phyloP scores from a whole-genome alignment of 2,113 vertebrate species.

The Clarias batrachus region DNA sequence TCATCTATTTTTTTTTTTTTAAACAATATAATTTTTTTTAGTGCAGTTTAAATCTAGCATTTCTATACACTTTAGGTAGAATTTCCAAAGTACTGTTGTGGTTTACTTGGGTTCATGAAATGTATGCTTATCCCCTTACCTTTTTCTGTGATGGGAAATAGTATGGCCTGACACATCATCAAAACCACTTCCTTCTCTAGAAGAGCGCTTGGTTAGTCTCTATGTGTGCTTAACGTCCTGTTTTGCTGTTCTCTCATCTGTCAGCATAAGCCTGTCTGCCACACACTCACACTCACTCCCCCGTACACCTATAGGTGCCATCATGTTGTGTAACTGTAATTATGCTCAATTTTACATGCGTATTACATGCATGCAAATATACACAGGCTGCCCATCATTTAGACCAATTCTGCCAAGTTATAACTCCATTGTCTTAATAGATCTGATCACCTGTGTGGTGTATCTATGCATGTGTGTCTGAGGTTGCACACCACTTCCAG shows the following conservation, averaged over 20 bases:
- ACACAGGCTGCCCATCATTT: background rate
- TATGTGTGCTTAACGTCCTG: slow-evolving; percentile 47
- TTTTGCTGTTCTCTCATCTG: slow-evolving; percentile 38
- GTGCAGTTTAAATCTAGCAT: background rate
- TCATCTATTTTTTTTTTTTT: background rate
- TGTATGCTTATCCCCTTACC: background rate
- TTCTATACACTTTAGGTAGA: background rate
- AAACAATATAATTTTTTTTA: background rate
- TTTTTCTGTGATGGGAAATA: slow-evolving; percentile 54
- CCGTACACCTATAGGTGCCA: background rate
- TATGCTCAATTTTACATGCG: background rate
- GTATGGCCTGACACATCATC: slow-evolving; percentile 27
- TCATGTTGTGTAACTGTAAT: background rate
- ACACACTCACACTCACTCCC: background rate
- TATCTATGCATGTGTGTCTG: too few species aligned
- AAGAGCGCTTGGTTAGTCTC: slow-evolving; percentile 43
- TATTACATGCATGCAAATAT: background rate
- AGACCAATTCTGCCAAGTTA: background rate
- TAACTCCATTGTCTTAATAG: background rate
- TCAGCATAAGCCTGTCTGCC: slow-evolving; percentile 38
- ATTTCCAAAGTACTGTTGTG: background rate
- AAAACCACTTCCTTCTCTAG: slow-evolving; percentile 72
- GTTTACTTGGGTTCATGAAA: background rate
- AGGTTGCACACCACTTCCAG: slow-evolving; percentile 3
- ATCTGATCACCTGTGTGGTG: background rate